Evolutionary conservation across 2,888 invertebrate genomes (phyloP), one percentile per base, ranked within the genome.

Genomic region (Ophioninae sp.): DNA sequence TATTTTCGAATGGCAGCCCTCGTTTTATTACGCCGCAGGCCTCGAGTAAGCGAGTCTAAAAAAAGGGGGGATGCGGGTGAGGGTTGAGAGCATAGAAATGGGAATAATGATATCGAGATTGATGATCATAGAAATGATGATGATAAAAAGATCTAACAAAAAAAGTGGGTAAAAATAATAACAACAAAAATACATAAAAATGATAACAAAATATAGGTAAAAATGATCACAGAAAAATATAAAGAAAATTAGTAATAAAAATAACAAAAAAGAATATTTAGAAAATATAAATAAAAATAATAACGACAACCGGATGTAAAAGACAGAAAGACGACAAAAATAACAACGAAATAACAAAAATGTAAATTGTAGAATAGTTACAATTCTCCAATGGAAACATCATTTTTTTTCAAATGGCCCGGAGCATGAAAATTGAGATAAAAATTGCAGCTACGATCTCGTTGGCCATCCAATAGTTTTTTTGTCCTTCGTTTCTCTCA

Each of bases 1-100:
- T 68, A 77, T 76, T 82, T 82, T 78, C 67, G 21, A 79, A 68
- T 61, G 39, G 44, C 44, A n/a, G 23, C 39, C 67, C 67, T 64
- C 67, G 7, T 64, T 44, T 23, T n/a, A 79, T 41, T n/a, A 21
- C 37, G 41, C 21, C 10, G 20, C 41, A 68, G 68, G 10, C 61
- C n/a, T n/a, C 13, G n/a, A 57, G 67, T 20, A 20, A 73, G 69
- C 72, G 64, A 68, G 77, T 44, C 37, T 7, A 61, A 44, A 21
- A 21, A 7, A 56, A 2, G 68, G 8, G 50, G 2, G 44, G 39
- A 21, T 64, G 68, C 44, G 50, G 50, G 2, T 30, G 41, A 20
- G 30, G 69, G 41, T 21, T n/a, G n/a, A n/a, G n/a, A n/a, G n/a
- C n/a, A n/a, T 6, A 70, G 8, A 23, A 20, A 64, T 64, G 7